Base-by-base conservation (phyloP, 2,113 vertebrate genomes). In the Aythya baeri region DNA sequence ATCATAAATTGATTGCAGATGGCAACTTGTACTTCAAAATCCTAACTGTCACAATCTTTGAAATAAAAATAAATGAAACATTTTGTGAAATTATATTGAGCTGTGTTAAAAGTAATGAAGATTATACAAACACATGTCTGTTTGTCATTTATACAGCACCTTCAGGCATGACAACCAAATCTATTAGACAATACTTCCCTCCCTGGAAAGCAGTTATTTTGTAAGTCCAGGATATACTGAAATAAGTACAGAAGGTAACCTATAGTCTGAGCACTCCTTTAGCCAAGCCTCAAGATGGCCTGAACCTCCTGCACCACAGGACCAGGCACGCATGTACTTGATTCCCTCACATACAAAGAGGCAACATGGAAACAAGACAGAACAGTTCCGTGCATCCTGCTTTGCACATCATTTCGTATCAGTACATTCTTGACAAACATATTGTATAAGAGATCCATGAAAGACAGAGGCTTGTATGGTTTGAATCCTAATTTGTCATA, bases 1-100 rank as follows among this genome's bases (percentile, higher is more conserved):
- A 97, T 98, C 97, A 98, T 98, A 98, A 98, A 99, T 98, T 98
- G 98, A 97, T 98, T 97, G 94, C 98, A 99, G 98, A 98, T 99
- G 98, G 96, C 96, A 97, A 89, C 94, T 97, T 98, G 96, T 97
- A 98, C 98, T 98, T 97, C 95, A 98, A 98, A 97, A 98, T 98
- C 94, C 93, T 96, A 95, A 98, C 97, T 98, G 97, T 98, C 97
- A 98, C 96, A 97, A 94, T 97, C 94, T 97, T 96, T 97, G 96
- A 98, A 98, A 98, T 97, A 97, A 98, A 97, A 98, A 98, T 97
- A 97, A 98, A 97, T 97, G 96, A 97, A 98, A 98, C 96, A 96
- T 98, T 98, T 97, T 93, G 94, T 94, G 96, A 97, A 97, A 97
- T 97, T 97, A 97, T 95, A 97, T 93, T 95, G 97, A 97, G 96